Conservation (phyloP, 2,113 vertebrate genomes). For the Embiotoca jacksoni region DNA sequence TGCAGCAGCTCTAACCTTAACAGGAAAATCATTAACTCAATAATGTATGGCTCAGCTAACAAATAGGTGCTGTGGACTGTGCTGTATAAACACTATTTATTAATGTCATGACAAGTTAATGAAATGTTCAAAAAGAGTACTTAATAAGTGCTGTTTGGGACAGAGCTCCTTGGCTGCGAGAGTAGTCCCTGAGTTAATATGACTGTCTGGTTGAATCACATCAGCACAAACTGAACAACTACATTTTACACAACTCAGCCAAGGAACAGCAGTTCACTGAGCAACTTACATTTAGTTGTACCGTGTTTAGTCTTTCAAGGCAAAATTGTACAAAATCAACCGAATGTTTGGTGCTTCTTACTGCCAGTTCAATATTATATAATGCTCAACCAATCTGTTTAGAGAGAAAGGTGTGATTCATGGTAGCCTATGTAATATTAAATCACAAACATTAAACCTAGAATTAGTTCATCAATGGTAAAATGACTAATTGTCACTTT, state of each 20-base stretch:
- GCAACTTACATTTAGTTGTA: not conserved
- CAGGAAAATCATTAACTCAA: constrained; percentile 50
- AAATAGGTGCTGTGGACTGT: not conserved
- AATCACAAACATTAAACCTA: constrained; percentile 5
- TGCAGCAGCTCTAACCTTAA: constrained; percentile 26
- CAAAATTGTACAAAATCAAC: constrained; percentile 6
- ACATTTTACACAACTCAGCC: constrained; percentile 4
- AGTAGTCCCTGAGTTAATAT: not conserved
- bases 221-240: constrained; percentile 4
- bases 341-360: not conserved
- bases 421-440: not conserved
- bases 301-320: not conserved
- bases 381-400: not conserved
- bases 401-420: not conserved
- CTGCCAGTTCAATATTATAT: not conserved
- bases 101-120: constrained; percentile 25
- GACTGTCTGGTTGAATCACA: constrained; percentile 16
- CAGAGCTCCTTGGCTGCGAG: not conserved
- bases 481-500: too few relatives aligned
- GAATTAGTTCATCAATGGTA: not conserved
- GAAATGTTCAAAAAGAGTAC: constrained; percentile 18
- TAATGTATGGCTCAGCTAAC: constrained; percentile 44
- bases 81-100: not conserved
- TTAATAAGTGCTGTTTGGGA: constrained; percentile 12
- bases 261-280: not conserved